These are phyloP conservation scores for Centropus bengalensis DNA, from an alignment of 2,113 vertebrate genomes.

Conservation along the genomic window DNA sequence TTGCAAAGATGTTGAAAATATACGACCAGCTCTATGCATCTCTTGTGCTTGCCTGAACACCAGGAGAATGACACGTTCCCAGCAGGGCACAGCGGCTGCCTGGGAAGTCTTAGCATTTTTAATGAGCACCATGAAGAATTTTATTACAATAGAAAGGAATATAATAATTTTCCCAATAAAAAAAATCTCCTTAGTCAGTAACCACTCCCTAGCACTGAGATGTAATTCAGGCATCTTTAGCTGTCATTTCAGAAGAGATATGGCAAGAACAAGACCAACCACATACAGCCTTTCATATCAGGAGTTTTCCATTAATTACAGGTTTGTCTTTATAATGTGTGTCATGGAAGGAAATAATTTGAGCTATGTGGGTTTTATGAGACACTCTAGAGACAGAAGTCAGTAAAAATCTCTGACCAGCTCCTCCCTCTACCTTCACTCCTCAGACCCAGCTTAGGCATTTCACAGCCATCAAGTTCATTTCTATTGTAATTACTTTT, in stretches of 20 bases:
- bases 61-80: not conserved
- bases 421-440: not conserved
- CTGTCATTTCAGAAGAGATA: slow-evolving; percentile 22
- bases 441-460: not conserved
- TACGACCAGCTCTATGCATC: not conserved
- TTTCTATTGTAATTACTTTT: not conserved
- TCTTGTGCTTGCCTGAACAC: not conserved
- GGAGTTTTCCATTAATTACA: slow-evolving; percentile 17
- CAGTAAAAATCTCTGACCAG: not conserved
- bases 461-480: not conserved
- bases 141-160: slow-evolving; percentile 3
- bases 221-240: not conserved
- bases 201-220: not conserved
- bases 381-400: not conserved
- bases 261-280: slow-evolving; percentile 2
- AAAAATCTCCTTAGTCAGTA: slow-evolving; percentile 6
- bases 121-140: slow-evolving; percentile 26
- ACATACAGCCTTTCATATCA: slow-evolving; percentile 14
- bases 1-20: not conserved
- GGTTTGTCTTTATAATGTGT: slow-evolving; percentile 29
- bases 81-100: not conserved
- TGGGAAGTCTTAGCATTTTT: slow-evolving; percentile 38
- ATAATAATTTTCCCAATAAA: slow-evolving; percentile 5
- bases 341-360: slow-evolving; percentile 4
- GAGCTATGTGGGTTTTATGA: not conserved